A percentile compares a stretch with the other conserved stretches of the same genome.
phyloP scores from a whole-genome alignment of 2,888 invertebrate genomes.

The Acanthosepion lycidas region DNA sequence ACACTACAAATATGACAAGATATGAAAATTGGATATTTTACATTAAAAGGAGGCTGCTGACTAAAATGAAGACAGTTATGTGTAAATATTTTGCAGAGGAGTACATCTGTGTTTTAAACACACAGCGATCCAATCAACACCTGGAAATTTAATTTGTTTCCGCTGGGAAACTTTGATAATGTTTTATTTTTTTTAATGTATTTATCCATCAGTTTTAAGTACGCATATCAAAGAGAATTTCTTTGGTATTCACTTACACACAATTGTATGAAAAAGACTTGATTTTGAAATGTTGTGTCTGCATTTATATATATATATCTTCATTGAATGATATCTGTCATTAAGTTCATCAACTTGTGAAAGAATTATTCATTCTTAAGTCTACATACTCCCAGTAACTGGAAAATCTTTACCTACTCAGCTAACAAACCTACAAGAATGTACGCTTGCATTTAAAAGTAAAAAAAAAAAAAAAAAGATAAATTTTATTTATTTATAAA shows the following conservation, averaged over 20 bases:
- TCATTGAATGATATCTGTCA: neutral
- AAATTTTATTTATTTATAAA: neutral
- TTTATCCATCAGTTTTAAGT: neutral
- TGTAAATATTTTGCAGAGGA: neutral
- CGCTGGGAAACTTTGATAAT: too few species aligned
- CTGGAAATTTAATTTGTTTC: too few species aligned
- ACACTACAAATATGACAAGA: slow-evolving; percentile 63
- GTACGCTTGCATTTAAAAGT: neutral
- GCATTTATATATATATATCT: slow-evolving; percentile 13
- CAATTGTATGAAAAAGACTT: neutral
- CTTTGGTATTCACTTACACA: neutral
- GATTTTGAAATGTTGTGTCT: neutral
- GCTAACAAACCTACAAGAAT: neutral
- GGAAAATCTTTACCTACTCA: neutral
- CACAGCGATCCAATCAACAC: neutral
- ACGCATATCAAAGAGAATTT: neutral
- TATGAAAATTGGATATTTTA: slow-evolving; percentile 51
- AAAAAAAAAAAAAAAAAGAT: neutral
- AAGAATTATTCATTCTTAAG: neutral
- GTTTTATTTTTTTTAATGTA: neutral
- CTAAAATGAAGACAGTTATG: neutral
- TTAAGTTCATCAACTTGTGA: neutral
- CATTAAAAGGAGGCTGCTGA: neutral
- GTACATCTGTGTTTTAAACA: neutral
- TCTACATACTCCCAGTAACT: neutral